Conservation (phyloP, 2,113 vertebrate genomes). For the Microcebus griseorufus region DNA sequence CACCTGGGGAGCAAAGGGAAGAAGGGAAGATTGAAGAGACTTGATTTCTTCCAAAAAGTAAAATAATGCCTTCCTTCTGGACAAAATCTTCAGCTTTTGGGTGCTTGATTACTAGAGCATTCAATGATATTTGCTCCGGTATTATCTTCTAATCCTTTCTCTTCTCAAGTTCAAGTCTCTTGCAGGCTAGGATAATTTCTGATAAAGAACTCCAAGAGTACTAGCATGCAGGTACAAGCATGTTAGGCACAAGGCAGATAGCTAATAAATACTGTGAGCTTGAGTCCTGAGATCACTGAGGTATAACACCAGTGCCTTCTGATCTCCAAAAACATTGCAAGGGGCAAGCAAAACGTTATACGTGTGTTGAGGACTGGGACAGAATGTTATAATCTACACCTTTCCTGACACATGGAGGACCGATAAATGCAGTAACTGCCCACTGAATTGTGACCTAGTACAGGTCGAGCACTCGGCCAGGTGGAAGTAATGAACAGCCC, state of each 20-base stretch:
- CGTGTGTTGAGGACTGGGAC: neutral
- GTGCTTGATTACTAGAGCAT: neutral
- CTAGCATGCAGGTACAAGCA: neutral
- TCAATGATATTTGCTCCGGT: neutral
- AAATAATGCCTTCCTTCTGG: neutral
- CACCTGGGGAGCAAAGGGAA: neutral
- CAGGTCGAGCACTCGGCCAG: neutral
- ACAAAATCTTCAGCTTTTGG: neutral
- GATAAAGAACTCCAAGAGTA: neutral
- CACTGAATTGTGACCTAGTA: neutral
- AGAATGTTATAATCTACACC: neutral
- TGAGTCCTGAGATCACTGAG: neutral
- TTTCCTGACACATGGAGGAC: neutral
- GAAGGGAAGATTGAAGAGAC: neutral
- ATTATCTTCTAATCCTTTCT: neutral
- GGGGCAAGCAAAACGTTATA: neutral
- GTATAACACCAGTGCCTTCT: neutral
- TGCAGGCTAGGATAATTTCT: neutral
- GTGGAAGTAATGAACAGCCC: neutral
- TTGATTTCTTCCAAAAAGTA: neutral
- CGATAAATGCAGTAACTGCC: neutral
- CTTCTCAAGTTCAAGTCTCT: neutral
- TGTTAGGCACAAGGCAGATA: neutral
- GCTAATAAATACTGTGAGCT: neutral
- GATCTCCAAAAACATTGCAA: neutral